Evolutionary conservation across 2,888 invertebrate genomes (phyloP).

Genomic region (Apotomis turbidana): DNA sequence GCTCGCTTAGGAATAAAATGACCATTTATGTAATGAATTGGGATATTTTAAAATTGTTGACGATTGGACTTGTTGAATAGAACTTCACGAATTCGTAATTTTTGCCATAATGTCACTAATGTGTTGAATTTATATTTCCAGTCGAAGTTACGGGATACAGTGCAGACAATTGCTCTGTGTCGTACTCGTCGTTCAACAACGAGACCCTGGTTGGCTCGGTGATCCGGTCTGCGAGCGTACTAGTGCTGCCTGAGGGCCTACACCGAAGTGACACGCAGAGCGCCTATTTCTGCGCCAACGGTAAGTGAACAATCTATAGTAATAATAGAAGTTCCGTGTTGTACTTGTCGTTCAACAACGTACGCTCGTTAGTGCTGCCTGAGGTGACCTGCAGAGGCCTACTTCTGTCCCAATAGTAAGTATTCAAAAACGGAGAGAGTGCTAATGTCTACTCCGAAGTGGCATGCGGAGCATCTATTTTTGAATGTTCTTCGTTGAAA

Average conservation of each 20-base stretch:
- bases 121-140: slow-evolving; percentile 59
- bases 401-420: no score
- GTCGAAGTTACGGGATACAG: slow-evolving; percentile 87
- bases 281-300: slow-evolving; percentile 88
- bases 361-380: no score
- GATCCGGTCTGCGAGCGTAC: slow-evolving; percentile 83
- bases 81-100: neutral
- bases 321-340: neutral
- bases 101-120: no score
- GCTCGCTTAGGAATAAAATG: slow-evolving; percentile 39
- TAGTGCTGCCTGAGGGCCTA: slow-evolving; percentile 85
- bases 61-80: neutral
- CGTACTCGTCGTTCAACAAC: slow-evolving; percentile 82
- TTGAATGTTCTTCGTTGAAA: no score
- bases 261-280: slow-evolving; percentile 87
- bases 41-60: neutral
- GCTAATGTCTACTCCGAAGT: no score
- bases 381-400: no score
- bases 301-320: slow-evolving; percentile 61
- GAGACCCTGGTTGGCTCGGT: slow-evolving; percentile 85
- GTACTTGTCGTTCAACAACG: neutral
- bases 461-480: no score
- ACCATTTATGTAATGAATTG: slow-evolving; percentile 39
- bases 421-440: no score
- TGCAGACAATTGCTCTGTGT: slow-evolving; percentile 85